phyloP scores from a whole-genome alignment of 2,113 vertebrate genomes.

The Cyprinodon tularosa region DNA sequence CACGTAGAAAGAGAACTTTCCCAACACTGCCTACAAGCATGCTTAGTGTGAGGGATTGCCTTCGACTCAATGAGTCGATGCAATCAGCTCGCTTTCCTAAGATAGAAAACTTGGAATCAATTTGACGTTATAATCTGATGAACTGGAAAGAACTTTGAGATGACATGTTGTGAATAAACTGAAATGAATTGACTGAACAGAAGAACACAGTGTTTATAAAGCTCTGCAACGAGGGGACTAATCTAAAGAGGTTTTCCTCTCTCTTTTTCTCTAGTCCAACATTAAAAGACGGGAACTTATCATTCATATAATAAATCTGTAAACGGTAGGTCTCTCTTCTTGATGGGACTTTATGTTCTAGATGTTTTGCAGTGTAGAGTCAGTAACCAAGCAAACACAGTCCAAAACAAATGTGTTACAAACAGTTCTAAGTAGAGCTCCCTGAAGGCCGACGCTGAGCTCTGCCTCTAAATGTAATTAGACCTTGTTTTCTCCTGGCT shows the following conservation, averaged over 20 bases:
- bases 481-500: constrained; percentile 55
- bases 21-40: no score
- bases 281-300: no score
- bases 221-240: neutral
- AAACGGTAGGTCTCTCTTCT: neutral
- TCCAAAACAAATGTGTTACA: constrained; percentile 41
- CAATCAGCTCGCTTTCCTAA: no score
- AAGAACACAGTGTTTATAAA: neutral
- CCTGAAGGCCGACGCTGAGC: constrained; percentile 33
- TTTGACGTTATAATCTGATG: no score
- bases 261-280: neutral
- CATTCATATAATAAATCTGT: no score
- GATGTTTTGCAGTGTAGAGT: constrained; percentile 4
- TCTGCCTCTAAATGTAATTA: constrained; percentile 39
- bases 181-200: constrained; percentile 4
- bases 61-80: no score
- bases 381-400: constrained; percentile 27
- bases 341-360: neutral
- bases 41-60: no score
- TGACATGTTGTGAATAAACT: no score
- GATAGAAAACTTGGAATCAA: no score
- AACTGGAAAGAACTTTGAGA: no score
- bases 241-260: neutral
- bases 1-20: no score
- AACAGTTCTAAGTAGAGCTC: constrained; percentile 39